phyloP scores from a whole-genome alignment of 2,113 vertebrate species.

The Ploceus nigricollis region DNA sequence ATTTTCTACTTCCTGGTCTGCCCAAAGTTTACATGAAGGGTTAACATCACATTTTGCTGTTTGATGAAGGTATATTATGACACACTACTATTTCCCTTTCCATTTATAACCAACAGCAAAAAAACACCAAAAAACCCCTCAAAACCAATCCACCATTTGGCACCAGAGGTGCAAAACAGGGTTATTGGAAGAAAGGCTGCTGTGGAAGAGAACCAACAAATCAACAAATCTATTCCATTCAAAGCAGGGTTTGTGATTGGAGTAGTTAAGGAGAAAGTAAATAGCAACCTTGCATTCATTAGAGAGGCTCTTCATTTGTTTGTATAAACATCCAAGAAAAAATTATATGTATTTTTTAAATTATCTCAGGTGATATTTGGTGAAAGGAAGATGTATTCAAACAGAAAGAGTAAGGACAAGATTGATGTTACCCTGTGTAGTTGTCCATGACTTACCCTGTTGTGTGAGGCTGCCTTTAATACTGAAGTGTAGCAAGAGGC shows the following conservation, averaged over 20 bases:
- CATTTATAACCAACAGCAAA: not conserved
- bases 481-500: not conserved
- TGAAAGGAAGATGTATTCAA: not conserved
- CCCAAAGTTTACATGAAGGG: not conserved
- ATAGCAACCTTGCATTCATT: not conserved
- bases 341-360: not conserved
- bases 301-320: not conserved
- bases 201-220: not conserved
- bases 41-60: not conserved
- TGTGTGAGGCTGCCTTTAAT: not conserved
- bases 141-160: not conserved
- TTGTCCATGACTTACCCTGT: not conserved
- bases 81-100: not conserved
- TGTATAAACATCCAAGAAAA: not conserved
- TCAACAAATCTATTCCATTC: not conserved
- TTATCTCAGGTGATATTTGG: not conserved
- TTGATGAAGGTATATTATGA: not conserved
- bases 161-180: not conserved
- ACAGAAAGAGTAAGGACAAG: not conserved
- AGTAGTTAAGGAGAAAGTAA: not conserved
- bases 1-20: not conserved
- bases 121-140: fast-evolving
- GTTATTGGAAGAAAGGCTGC: not conserved
- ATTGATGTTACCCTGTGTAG: not conserved
- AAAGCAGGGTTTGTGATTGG: not conserved